Base-by-base conservation (phyloP, 2,888 invertebrate species). In the Drosophila formosana region DNA sequence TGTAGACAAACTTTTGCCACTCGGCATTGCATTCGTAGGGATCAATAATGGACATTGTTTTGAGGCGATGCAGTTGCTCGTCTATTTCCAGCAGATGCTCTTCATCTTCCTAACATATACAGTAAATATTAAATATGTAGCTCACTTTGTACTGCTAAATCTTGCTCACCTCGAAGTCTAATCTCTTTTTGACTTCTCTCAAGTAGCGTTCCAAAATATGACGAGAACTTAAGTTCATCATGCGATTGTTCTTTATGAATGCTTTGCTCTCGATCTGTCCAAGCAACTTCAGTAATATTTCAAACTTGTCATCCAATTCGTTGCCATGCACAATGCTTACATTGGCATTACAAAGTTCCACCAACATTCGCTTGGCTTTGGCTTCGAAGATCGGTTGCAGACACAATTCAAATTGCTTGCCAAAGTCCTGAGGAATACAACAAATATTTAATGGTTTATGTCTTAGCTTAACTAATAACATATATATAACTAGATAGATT, bases 1-100 rank as follows among this genome's bases (percentile, higher is more conserved):
- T 88, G 72, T 91, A 89, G 26, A 93, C 88, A 72, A 93, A 93
- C 70, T 91, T 91, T 66, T 91, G 91, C 92, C 93, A 93, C 28
- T 92, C 89, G n/a, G 81, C 63, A 73, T 92, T 91, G 25, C 89
- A 82, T 72, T 92, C 92, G 45, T 90, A 91, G 2, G 92, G 93
- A 89, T 93, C 93, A 30, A 91, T 91, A 8, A 93, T 89, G 18
- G 85, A 67, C n/a, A 93, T 78, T 0, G 93, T 93, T 74, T 92
- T 91, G 0, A 93, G 75, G 3, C 93, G 92, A 57, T 91, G 81
- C 47, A 91, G 66, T 62, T 91, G 91, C 62, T 93, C 93, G 34
- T 91, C 89, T 45, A 93, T 91, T 71, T 92, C 91, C 46, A 90
- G 46, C 25, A 91, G 72, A 51, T 91, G 81, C 4, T 80, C 56